Evolutionary conservation across 1,140 invertebrate genomes (phyloP).

Genomic region (Venturia canescens): DNA sequence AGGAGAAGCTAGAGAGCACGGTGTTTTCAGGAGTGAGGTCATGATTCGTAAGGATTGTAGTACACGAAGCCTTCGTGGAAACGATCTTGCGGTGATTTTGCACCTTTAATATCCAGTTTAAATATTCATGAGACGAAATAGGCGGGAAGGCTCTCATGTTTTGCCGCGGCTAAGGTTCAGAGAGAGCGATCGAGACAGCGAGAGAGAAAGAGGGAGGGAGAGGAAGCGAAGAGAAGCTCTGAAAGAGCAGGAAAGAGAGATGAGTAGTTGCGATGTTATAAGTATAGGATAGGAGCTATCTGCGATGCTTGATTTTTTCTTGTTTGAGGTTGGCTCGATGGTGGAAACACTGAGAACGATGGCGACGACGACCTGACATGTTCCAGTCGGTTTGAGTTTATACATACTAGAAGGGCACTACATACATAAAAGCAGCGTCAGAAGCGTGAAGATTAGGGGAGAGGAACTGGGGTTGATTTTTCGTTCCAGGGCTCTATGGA

Average conservation of each 20-base stretch:
- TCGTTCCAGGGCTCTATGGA: background rate
- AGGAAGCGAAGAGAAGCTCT: background rate
- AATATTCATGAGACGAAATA: conserved; percentile 71
- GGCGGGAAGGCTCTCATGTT: conserved; percentile 5
- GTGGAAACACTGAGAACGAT: conserved; percentile 7
- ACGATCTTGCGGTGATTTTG: conserved; percentile 66
- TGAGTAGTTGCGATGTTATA: conserved; percentile 2
- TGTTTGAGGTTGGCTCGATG: background rate
- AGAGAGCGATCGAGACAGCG: conserved; percentile 24
- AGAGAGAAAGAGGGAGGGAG: background rate
- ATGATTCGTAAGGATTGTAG: conserved; percentile 29
- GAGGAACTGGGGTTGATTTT: conserved; percentile 15
- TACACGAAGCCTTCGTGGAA: conserved; percentile 31
- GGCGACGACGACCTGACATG: conserved; percentile 34
- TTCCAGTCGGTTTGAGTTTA: conserved; percentile 36
- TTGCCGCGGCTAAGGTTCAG: conserved; percentile 27
- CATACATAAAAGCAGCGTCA: conserved; percentile 9
- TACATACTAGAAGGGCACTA: conserved; percentile 16
- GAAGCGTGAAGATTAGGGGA: background rate
- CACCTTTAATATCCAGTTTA: conserved; percentile 75
- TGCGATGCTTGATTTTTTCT: background rate
- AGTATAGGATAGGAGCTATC: background rate
- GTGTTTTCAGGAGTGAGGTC: background rate
- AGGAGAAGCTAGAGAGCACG: conserved; percentile 27
- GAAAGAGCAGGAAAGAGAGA: conserved; percentile 14